Percentiles rank a stretch among this genome's conserved stretches.
Evolutionary conservation across 2,113 vertebrate genomes (phyloP).

Genomic region (Merops nubicus): DNA sequence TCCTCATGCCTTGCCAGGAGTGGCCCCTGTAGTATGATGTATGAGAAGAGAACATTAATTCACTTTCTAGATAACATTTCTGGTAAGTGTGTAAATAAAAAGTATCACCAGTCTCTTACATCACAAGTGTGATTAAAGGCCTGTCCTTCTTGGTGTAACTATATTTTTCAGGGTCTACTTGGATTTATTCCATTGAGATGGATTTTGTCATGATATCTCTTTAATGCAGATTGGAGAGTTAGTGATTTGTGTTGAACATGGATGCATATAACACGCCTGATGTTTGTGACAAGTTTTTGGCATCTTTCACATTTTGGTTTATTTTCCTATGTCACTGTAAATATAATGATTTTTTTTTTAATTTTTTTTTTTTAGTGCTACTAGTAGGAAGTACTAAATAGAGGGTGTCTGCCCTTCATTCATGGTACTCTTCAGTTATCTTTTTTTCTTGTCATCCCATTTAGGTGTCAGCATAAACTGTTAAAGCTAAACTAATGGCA

Average conservation of each 20-base stretch:
- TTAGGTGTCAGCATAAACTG: neutral
- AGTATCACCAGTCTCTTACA: neutral
- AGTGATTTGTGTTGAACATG: neutral
- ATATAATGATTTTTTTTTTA: neutral
- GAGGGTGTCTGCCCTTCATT: neutral
- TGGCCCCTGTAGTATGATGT: neutral
- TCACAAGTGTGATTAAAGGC: neutral
- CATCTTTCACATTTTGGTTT: neutral
- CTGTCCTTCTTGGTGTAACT: neutral
- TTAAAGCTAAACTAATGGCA: neutral
- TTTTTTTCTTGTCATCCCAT: neutral
- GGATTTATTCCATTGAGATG: neutral
- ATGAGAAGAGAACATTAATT: neutral
- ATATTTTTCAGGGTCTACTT: neutral
- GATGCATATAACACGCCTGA: neutral
- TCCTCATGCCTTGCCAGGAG: neutral
- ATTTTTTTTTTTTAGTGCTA: neutral
- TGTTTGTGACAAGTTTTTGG: neutral
- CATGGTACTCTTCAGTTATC: neutral
- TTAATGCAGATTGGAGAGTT: neutral
- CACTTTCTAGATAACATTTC: neutral
- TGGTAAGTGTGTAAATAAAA: neutral
- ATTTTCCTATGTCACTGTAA: neutral
- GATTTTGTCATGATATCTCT: neutral
- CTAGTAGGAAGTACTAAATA: neutral